phyloP scores from a whole-genome alignment of 2,113 vertebrate species.

The Sciurus niger region DNA sequence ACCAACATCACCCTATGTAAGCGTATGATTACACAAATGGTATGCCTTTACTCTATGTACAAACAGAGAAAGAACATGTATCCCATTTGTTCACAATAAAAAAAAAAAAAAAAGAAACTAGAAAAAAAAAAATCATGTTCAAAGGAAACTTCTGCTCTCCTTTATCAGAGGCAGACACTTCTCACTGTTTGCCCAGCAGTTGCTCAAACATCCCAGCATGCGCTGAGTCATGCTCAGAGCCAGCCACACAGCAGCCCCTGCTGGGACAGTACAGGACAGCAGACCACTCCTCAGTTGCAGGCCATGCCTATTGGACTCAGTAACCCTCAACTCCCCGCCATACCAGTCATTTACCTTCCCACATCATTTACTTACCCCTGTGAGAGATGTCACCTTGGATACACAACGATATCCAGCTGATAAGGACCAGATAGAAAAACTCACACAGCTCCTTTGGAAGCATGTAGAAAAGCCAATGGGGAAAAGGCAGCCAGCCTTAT shows the following conservation, averaged over 20 bases:
- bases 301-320: neutral
- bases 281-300: neutral
- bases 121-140: neutral
- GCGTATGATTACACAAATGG: no score
- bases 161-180: neutral
- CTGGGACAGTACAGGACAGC: neutral
- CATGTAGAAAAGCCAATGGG: neutral
- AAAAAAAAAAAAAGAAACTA: no score
- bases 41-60: no score
- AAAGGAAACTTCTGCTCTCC: neutral
- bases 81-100: no score
- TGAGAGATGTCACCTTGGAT: slow-evolving; percentile 40
- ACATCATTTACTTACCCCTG: rapidly evolving
- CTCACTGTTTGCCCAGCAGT: neutral
- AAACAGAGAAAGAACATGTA: no score
- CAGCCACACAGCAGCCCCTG: neutral
- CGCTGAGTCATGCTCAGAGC: neutral
- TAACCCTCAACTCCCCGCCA: neutral
- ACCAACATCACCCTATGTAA: no score
- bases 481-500: neutral
- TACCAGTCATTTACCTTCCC: no score
- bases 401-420: neutral
- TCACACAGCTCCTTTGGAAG: neutral
- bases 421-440: neutral
- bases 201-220: rapidly evolving